Evolutionary conservation across 2,888 invertebrate species (phyloP), one percentile per base, ranked within the genome.

Genomic region (Cheilosia impressa): DNA sequence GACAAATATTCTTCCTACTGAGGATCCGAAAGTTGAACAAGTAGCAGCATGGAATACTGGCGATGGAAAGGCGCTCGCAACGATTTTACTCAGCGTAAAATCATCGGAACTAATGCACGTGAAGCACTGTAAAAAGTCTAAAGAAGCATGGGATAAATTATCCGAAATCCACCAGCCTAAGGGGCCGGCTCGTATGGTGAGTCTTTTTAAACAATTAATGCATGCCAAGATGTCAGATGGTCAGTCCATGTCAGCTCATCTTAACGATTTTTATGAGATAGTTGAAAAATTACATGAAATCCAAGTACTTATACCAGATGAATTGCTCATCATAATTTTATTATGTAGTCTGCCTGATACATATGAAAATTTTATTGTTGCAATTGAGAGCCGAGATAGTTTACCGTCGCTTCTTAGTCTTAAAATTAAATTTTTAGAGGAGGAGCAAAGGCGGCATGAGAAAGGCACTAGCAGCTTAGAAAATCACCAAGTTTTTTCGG

Each of bases 141-240:
- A 88, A 5, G 89, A 90, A 13, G 87, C 91, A n/a, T 92, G 91
- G 92, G 38, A 87, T 4, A 92, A 89, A 75, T 79, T 92, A 27
- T 66, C 90, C 50, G 38, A 19, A 7, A 89, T 90, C 24, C 90
- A 90, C 63, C 88, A 90, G 75, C 90, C 91, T n/a, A 87, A 87
- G 22, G 91, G n/a, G n/a, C n/a, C n/a, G n/a, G n/a, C n/a, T n/a
- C n/a, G n/a, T n/a, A n/a, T n/a, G n/a, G n/a, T n/a, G n/a, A n/a
- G n/a, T n/a, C n/a, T n/a, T n/a, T n/a, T n/a, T n/a, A n/a, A n/a
- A n/a, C n/a, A n/a, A n/a, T n/a, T n/a, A n/a, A n/a, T n/a, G n/a
- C n/a, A n/a, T n/a, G n/a, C n/a, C n/a, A n/a, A n/a, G n/a, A n/a
- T n/a, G n/a, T 91, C 24, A 4, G 2, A 24, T 24, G 24, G 24